These are phyloP conservation scores for Pandemis corylana DNA, from an alignment of 2,888 invertebrate genomes.

Conservation along the genomic window DNA sequence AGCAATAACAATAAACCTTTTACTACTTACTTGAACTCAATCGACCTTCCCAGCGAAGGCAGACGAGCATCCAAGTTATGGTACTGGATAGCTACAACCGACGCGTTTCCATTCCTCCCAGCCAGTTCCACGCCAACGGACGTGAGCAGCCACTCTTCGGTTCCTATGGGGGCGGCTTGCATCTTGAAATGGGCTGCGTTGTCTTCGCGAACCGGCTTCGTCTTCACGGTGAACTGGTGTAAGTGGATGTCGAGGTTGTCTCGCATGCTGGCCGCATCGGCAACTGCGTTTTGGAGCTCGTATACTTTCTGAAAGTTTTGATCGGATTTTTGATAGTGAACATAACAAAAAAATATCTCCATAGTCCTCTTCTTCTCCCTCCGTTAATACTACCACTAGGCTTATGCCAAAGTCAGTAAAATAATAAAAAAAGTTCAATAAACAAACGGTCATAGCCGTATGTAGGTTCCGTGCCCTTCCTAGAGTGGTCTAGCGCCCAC, in stretches of 20 bases:
- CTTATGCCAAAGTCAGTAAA: no score
- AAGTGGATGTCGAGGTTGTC: conserved; percentile 60
- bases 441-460: no score
- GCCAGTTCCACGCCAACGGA: conserved; percentile 73
- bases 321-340: background rate
- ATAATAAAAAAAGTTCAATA: no score
- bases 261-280: conserved; percentile 69
- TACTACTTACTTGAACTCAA: conserved; percentile 86
- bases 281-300: conserved; percentile 74
- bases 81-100: conserved; percentile 85
- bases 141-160: conserved; percentile 68
- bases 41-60: conserved; percentile 85
- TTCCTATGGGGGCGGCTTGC: conserved; percentile 49
- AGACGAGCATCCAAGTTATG: conserved; percentile 86
- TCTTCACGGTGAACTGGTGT: conserved; percentile 68
- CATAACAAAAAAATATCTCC: no score
- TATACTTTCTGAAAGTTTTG: conserved; percentile 70
- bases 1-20: background rate
- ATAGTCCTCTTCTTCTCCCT: no score
- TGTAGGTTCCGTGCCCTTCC: no score
- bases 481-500: no score
- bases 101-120: conserved; percentile 63
- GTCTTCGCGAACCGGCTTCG: conserved; percentile 64
- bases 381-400: no score
- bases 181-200: conserved; percentile 71